Evolutionary conservation across 2,113 vertebrate species (phyloP), one percentile per base, ranked within the genome.

Genomic region (Pseudois nayaur): DNA sequence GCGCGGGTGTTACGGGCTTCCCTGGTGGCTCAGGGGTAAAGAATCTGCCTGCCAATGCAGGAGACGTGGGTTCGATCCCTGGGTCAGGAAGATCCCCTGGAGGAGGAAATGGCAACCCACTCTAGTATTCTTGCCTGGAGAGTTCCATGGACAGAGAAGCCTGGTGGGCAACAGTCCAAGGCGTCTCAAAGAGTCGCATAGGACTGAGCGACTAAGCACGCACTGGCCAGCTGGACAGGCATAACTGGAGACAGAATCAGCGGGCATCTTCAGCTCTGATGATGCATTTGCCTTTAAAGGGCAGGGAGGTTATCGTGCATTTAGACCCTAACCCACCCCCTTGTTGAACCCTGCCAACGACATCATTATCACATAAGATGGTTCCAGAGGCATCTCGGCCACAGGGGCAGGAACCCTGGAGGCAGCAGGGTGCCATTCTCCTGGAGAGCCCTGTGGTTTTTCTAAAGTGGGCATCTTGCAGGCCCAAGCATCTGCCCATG

Each of bases 241-340:
- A 1, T 12, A 3, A 29, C 13, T 3, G 8, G 12, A 57, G 87
- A 21, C 43, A 8, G 79, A 21, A 27, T 8, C n/a, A 50, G 16
- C 9, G 1, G 1, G 3, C 36, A 11, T 45, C 2, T 55, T n/a
- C 33, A 54, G 54, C 45, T 43, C n/a, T n/a, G 25, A 36, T 0
- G 5, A 3, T 6, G 8, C 13, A 5, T 50, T 13, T n/a, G 3
- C 54, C 11, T n/a, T 81, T 29, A 5, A 4, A n/a, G 54, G 36
- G 31, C 54, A 1, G 1, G 5, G 1, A 0, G 31, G 25, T 40
- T 6, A 12, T 15, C 40, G 25, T 16, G 45, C 23, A 15, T 31
- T 5, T n/a, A 45, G 19, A 48, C 33, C 15, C 25, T 6, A n/a
- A 6, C 21, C 13, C 0, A 10, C n/a, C 81, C 67, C 6, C 6